A percentile compares a stretch with the other conserved stretches of the same genome.
phyloP scores from a whole-genome alignment of 2,888 invertebrate genomes.

The Nomada hirtipes region DNA sequence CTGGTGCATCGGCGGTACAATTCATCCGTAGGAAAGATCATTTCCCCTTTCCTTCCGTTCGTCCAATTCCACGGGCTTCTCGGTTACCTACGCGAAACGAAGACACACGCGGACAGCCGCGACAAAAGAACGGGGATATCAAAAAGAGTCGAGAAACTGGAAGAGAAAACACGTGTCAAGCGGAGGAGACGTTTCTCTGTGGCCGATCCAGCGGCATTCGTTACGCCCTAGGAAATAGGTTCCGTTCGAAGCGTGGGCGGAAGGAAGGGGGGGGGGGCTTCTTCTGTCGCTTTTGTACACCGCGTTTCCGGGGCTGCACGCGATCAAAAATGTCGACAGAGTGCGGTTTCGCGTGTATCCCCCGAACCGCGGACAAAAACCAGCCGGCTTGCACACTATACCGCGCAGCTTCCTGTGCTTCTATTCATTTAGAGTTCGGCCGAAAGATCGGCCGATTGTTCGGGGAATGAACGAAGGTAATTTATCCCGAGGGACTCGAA shows the following conservation, averaged over 20 bases:
- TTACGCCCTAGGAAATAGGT: slow-evolving; percentile 59
- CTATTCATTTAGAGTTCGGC: neutral
- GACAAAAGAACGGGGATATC: slow-evolving; percentile 1
- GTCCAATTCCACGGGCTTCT: neutral
- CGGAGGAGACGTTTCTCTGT: neutral
- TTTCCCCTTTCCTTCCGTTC: neutral
- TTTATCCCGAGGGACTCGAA: no score
- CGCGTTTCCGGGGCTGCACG: neutral
- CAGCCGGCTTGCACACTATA: neutral
- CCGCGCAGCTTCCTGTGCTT: neutral
- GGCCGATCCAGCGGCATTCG: slow-evolving; percentile 36
- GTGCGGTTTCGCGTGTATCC: slow-evolving; percentile 25
- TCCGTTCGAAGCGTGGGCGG: slow-evolving; percentile 42
- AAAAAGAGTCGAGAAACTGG: neutral
- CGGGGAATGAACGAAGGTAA: no score
- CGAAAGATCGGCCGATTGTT: no score
- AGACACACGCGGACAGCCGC: neutral
- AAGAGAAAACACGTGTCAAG: slow-evolving; percentile 11
- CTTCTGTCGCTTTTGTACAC: slow-evolving; percentile 10
- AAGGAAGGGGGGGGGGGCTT: neutral
- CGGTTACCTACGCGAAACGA: neutral
- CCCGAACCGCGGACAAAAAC: neutral
- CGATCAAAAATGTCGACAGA: neutral
- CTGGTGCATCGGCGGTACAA: neutral
- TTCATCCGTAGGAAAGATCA: neutral